Evolutionary conservation across 23 tunicate genomes (phyloP).

Genomic region (Ascidia mentula): DNA sequence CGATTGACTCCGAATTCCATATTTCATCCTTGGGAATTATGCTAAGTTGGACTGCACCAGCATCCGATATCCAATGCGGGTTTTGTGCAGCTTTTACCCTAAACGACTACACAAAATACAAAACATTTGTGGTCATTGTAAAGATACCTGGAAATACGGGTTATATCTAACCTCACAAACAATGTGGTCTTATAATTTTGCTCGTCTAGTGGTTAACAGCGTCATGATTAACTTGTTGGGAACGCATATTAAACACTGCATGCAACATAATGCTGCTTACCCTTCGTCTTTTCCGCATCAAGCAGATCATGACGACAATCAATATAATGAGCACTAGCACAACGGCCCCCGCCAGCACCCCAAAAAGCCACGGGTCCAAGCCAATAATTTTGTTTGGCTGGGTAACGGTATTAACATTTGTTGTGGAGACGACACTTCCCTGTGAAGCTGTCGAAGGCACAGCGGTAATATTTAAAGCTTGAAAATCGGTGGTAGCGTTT

Average conservation of each 20-base stretch:
- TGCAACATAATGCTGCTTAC: background rate
- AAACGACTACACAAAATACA: too few relatives aligned
- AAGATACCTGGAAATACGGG: too few relatives aligned
- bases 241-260: too few relatives aligned
- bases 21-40: background rate
- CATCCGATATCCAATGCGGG: slow-evolving; percentile 3
- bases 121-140: too few relatives aligned
- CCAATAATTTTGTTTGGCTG: background rate
- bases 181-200: too few relatives aligned
- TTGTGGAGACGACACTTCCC: background rate
- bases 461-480: too few relatives aligned
- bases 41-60: background rate
- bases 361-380: background rate
- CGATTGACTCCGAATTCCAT: background rate
- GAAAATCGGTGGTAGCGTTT: too few relatives aligned
- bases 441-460: background rate
- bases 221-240: too few relatives aligned
- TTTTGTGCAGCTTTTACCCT: too few relatives aligned
- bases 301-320: background rate
- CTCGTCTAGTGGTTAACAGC: too few relatives aligned
- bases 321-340: background rate
- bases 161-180: too few relatives aligned
- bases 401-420: background rate
- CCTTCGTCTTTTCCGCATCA: background rate
- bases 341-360: background rate